Base-by-base conservation (phyloP, 2,797 vertebrate genomes). In the Percopsis omiscomaycus region DNA sequence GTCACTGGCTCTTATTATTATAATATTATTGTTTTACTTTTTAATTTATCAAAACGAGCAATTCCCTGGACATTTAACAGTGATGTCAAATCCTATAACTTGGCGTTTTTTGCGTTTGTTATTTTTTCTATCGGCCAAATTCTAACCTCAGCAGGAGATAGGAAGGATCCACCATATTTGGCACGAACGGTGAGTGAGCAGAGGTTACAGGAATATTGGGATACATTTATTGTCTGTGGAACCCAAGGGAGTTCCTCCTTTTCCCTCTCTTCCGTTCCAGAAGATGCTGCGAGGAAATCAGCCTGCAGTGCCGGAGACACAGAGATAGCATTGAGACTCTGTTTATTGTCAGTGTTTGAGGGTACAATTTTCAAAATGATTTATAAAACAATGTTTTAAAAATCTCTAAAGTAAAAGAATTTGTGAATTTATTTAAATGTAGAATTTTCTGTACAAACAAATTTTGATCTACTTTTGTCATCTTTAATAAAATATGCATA, bases 1-100 rank as follows among this genome's bases (percentile, higher is more conserved):
- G 22, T 67, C 66, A 29, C n/a, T 54, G 76, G 74, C 71, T 68
- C 69, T 66, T 72, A 37, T 61, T 22, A 22, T 22, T 22, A 22
- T 22, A 77, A 64, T 69, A 65, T 83, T 71, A 75, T 69, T 80
- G 72, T 80, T 84, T 80, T 74, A 69, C 55, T 86, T 84, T 86
- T 22, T 22, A 37, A 81, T 84, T 75, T 75, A 57, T 79, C 61
- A 66, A 59, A 77, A 77, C 79, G 61, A 75, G 46, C 50, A 61
- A 85, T 79, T 73, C 77, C 71, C 73, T 59, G 9, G 16, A 62
- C 49, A 64, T 63, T 65, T 57, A 73, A 79, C 80, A 76, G 3
- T 45, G 51, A 66, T 78, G 81, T 81, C 69, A 80, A 61, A 80
- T 72, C 59, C 74, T 78, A 63, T 75, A 79, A 61, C 75, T 69